Base-by-base conservation (phyloP, 2,888 invertebrate genomes). In the Lycia hirtaria region DNA sequence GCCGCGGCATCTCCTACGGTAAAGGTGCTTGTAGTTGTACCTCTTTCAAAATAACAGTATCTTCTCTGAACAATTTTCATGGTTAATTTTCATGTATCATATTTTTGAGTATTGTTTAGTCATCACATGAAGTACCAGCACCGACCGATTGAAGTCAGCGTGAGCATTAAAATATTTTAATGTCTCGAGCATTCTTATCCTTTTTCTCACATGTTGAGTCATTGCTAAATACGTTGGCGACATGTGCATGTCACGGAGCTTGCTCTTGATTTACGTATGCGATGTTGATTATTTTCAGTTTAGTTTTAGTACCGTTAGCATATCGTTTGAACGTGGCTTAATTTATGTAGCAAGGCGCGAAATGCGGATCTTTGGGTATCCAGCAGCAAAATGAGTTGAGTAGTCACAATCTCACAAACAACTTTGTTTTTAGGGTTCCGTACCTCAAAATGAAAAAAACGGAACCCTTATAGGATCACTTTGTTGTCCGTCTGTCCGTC, bases 191-290 rank as follows among this genome's bases (percentile, higher is more conserved):
- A 33, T 33, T 33, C 51, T 45, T 38, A 35, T 32, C 38, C 6
- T 14, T 26, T 45, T 45, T 38, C 38, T 48, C 30, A 47, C 44
- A 14, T 33, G 45, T 33, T 51, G 56, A 56, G 45, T 56, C 56
- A 51, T 15, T 47, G 40, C 45, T 56, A 56, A 51, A 56, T 45
- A 51, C 51, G 51, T 45, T 35, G 45, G 28, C 28, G 56, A 51
- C 51, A 51, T 56, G 9, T 51, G 30, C 26, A 33, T 32, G 38
- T 32, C 44, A 40, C 14, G 50, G 30, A 22, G 30, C 30, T 20
- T 48, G 48, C 14, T 19, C 14, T 24, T 48, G 24, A 53, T 52
- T 26, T 45, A 15, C 12, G 1, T 40, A 43, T 19, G 4, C 4
- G 28, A 4, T 28, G 24, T n/a, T 43, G 1, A n/a, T 43, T 28